Evolutionary conservation across 2,797 vertebrate species (phyloP).

Genomic region (Sebastes iracundus): DNA sequence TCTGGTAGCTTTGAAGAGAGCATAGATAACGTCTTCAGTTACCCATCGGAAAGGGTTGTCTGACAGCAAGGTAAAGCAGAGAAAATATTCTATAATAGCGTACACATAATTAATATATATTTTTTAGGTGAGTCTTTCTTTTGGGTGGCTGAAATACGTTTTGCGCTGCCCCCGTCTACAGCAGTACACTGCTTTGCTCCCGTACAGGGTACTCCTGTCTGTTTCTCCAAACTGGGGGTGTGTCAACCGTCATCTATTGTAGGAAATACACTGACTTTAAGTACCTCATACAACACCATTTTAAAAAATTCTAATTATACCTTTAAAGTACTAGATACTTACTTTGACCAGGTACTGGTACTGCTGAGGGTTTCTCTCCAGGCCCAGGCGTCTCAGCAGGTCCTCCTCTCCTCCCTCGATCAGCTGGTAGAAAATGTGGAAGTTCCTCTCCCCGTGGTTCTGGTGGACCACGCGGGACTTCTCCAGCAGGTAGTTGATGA

Average conservation of each 20-base stretch:
- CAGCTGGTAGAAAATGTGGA: conserved; percentile 98
- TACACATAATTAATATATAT: too few relatives aligned
- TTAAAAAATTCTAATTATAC: neutral
- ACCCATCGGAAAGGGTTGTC: too few relatives aligned
- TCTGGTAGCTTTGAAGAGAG: too few relatives aligned
- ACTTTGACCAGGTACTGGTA: conserved; percentile 97
- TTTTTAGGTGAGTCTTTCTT: too few relatives aligned
- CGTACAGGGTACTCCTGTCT: neutral
- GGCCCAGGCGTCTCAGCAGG: conserved; percentile 90
- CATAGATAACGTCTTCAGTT: too few relatives aligned
- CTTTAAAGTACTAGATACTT: neutral
- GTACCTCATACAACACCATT: rapidly evolving
- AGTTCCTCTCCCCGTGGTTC: conserved; percentile 96
- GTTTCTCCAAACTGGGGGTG: neutral
- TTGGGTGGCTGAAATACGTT: neutral
- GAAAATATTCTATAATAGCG: too few relatives aligned
- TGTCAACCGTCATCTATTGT: neutral
- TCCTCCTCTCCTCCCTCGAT: conserved; percentile 97
- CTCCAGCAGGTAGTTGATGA: conserved; percentile 98
- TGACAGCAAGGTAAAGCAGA: too few relatives aligned
- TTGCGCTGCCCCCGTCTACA: neutral
- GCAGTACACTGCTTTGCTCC: neutral
- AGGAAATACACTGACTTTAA: neutral
- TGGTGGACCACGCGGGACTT: conserved; percentile 98
- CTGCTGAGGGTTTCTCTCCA: conserved; percentile 93